Evolutionary conservation across 2,888 invertebrate genomes (phyloP).

Genomic region (Nycteola revayana): DNA sequence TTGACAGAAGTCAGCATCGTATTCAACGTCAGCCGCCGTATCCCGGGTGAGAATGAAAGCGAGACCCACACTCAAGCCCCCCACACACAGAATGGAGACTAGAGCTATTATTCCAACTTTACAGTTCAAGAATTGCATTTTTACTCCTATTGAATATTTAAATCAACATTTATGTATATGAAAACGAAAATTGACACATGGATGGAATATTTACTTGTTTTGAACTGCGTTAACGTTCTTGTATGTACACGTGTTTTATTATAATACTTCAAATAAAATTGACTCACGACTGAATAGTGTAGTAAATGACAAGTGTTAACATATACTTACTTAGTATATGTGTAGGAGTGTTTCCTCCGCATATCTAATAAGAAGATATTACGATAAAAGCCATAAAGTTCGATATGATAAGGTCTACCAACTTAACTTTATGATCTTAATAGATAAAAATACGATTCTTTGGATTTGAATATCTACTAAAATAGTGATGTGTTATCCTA

Average conservation of each 20-base stretch:
- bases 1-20: slow-evolving; percentile 51
- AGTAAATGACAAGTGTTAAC: slow-evolving; percentile 2
- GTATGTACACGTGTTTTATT: too few species aligned
- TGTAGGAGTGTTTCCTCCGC: too few species aligned
- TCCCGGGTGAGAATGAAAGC: slow-evolving; percentile 26
- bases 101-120: slow-evolving; percentile 6
- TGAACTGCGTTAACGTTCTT: background rate
- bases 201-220: too few species aligned
- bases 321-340: too few species aligned
- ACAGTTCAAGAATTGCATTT: slow-evolving; percentile 10
- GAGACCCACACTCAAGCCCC: slow-evolving; percentile 28
- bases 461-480: too few species aligned
- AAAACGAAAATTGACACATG: too few species aligned
- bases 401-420: too few species aligned
- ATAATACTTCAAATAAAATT: background rate
- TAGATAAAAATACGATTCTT: too few species aligned
- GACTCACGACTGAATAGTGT: background rate
- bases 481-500: too few species aligned
- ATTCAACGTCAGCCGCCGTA: slow-evolving; percentile 20
- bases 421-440: too few species aligned
- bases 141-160: slow-evolving; percentile 12
- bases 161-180: background rate
- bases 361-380: too few species aligned
- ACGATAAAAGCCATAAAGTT: too few species aligned
- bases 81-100: slow-evolving; percentile 1